These are phyloP conservation scores for Cynopterus brachyotis DNA, from an alignment of 2,113 vertebrate species.

Conservation along the genomic window DNA sequence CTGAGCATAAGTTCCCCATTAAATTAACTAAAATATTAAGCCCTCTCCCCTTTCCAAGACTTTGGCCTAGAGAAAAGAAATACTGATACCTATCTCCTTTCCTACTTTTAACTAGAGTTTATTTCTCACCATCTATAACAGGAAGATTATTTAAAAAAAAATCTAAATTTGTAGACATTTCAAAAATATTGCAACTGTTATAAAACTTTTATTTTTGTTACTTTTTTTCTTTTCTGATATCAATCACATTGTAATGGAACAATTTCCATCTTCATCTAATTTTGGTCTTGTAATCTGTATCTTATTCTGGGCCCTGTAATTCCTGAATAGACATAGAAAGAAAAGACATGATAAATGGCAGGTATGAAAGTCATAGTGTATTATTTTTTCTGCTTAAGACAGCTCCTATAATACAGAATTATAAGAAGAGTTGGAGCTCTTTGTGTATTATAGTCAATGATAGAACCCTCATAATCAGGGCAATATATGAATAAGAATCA, in stretches of 20 bases:
- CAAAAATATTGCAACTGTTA: background rate
- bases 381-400: background rate
- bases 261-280: background rate
- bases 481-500: background rate
- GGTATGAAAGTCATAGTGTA: background rate
- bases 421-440: background rate
- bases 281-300: background rate
- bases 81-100: background rate
- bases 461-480: background rate
- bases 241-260: background rate
- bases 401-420: background rate
- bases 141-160: background rate
- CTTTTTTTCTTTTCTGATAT: background rate
- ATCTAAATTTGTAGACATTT: background rate
- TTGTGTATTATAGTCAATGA: background rate
- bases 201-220: rapidly evolving
- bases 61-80: background rate
- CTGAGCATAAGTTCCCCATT: background rate
- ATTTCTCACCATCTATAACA: background rate
- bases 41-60: background rate
- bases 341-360: background rate
- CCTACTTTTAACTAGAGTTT: background rate
- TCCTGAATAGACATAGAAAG: background rate
- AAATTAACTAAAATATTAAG: background rate
- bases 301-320: background rate